phyloP scores from a whole-genome alignment of 2,113 vertebrate genomes.

The Clarias batrachus region DNA sequence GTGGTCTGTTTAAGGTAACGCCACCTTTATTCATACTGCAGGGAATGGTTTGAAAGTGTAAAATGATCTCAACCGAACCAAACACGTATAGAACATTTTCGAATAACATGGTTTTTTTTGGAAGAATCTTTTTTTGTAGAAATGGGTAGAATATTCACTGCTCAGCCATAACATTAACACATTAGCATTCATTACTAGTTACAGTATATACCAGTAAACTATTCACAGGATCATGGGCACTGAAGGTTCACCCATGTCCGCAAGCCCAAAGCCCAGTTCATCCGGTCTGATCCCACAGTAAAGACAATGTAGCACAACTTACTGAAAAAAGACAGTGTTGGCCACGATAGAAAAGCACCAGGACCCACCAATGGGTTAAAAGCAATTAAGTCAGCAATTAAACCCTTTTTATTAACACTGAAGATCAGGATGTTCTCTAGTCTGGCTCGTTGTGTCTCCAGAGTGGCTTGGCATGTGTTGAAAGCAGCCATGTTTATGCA shows the following conservation, averaged over 20 bases:
- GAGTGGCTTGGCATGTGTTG: conserved; percentile 36
- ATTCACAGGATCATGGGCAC: no score
- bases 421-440: conserved; percentile 49
- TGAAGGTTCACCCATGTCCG: no score
- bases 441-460: conserved; percentile 38
- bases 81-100: neutral
- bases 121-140: neutral
- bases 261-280: no score
- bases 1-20: neutral
- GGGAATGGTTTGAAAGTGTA: neutral
- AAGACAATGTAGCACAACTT: no score
- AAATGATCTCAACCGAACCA: neutral
- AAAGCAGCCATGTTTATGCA: conserved; percentile 10
- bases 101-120: neutral
- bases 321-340: no score
- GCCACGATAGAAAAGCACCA: no score
- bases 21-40: neutral
- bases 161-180: no score
- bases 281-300: no score
- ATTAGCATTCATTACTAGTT: no score
- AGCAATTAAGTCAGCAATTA: conserved; percentile 4
- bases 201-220: no score
- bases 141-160: neutral
- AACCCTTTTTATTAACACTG: conserved; percentile 1
- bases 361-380: neutral